Conservation (phyloP, 2,113 vertebrate genomes). For the Trogon surrucura region DNA sequence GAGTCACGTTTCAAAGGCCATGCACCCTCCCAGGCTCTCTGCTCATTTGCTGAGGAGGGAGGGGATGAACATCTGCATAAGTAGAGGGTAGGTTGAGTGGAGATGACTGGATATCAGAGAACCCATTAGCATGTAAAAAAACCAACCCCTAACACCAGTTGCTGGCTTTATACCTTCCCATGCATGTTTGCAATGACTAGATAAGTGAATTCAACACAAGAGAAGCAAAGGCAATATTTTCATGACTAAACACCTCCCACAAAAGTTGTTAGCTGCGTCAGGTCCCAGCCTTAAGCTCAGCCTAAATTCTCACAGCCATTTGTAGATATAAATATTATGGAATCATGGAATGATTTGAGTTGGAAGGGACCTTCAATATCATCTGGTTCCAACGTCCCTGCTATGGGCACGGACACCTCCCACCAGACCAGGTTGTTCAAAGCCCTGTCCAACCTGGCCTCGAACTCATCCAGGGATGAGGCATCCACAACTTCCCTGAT, state of each 20-base stretch:
- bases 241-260: background rate
- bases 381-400: too few relatives aligned
- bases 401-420: too few relatives aligned
- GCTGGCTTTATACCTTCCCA: background rate
- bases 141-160: background rate
- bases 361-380: too few relatives aligned
- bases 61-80: background rate
- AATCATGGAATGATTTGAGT: too few relatives aligned
- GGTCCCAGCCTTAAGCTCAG: background rate
- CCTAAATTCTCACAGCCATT: background rate
- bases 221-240: background rate
- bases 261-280: background rate
- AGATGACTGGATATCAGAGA: background rate
- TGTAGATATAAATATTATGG: background rate
- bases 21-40: background rate
- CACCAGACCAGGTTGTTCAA: too few relatives aligned
- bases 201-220: background rate
- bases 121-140: background rate
- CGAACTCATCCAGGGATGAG: too few relatives aligned
- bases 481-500: too few relatives aligned
- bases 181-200: background rate
- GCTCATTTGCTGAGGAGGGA: background rate
- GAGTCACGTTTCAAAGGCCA: background rate
- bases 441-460: too few relatives aligned
- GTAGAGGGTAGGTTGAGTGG: background rate